Base-by-base conservation (phyloP, 2,888 invertebrate species). In the Leptopilina syphax region DNA sequence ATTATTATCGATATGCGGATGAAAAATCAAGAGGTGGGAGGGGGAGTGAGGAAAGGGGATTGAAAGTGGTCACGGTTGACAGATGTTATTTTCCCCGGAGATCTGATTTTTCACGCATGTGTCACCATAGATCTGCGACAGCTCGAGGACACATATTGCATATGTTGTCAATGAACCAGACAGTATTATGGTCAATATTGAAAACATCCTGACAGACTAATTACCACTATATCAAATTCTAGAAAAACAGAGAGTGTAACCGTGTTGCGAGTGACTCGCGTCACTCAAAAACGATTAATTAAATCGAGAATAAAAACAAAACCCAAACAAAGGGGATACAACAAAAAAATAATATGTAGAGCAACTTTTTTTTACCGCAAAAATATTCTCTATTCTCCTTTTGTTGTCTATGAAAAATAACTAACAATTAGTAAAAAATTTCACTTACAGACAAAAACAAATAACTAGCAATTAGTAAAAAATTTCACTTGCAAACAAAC, bases 101-200 rank as follows among this genome's bases (percentile, higher is more conserved):
- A 79, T 57, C 76, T 86, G 83, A 89, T 90, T 90, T 86, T 89
- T 84, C 87, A 90, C 90, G 89, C 89, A 90, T 87, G 88, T 88
- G 88, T 85, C 85, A 81, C 84, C 79, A 67, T 82, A 79, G 82
- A 82, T 83, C 81, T 84, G 84, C 85, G 84, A 82, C 81, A 83
- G 79, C 66, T 76, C 77, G 76, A 63, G 73, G 77, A 83, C 24
- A 63, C 63, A 63, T 84, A 80, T 77, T 85, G 77, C 88, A 86
- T 83, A 83, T 87, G 88, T 85, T 81, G 84, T 83, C 84, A 81
- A 85, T 85, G 18, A 44, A 12, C 65, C n/a, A 60, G 8, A 68
- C 24, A 57, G 41, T 54, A 41, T 34, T 65, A 65, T 57, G 47
- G 65, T 65, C 47, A 70, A 73, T 65, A 73, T 60, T 41, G 73